Percentiles rank a stretch among this genome's conserved stretches.
Evolutionary conservation across 2,113 vertebrate genomes (phyloP).

Genomic region (Rhynchopsitta pachyrhyncha): DNA sequence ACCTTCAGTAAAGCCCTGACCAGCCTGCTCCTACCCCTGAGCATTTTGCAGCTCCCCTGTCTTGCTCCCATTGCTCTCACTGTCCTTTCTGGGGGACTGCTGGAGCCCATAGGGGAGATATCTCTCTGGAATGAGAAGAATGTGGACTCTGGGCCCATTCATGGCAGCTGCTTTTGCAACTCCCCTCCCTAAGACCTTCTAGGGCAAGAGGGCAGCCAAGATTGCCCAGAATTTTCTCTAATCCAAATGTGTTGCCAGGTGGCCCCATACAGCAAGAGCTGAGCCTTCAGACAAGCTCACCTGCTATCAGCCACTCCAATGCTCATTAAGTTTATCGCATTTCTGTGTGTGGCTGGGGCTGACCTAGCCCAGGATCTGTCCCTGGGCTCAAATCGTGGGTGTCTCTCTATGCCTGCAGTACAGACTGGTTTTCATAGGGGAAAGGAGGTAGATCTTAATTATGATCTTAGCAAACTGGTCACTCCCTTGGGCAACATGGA

Average conservation of each 20-base stretch:
- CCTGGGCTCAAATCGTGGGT: not conserved
- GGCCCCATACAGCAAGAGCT: not conserved
- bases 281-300: not conserved
- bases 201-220: constrained; percentile 3
- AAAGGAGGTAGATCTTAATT: not conserved
- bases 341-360: not conserved
- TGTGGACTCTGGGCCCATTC: not conserved
- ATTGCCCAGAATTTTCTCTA: not conserved
- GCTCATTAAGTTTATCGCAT: not conserved
- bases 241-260: not conserved
- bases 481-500: not conserved
- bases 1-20: not conserved
- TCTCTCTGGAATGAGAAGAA: not conserved
- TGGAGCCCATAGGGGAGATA: not conserved
- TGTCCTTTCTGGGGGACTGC: not conserved
- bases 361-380: not conserved
- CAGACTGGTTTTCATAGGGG: not conserved
- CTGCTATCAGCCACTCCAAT: not conserved
- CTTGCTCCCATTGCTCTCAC: not conserved
- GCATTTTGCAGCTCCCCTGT: not conserved
- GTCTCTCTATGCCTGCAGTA: not conserved
- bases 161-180: not conserved
- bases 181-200: not conserved
- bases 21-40: not conserved
- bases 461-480: not conserved